A percentile compares a stretch with the other conserved stretches of the same genome.
Evolutionary conservation across 2,888 invertebrate genomes (phyloP).

Genomic region (Ectropis crepuscularia): DNA sequence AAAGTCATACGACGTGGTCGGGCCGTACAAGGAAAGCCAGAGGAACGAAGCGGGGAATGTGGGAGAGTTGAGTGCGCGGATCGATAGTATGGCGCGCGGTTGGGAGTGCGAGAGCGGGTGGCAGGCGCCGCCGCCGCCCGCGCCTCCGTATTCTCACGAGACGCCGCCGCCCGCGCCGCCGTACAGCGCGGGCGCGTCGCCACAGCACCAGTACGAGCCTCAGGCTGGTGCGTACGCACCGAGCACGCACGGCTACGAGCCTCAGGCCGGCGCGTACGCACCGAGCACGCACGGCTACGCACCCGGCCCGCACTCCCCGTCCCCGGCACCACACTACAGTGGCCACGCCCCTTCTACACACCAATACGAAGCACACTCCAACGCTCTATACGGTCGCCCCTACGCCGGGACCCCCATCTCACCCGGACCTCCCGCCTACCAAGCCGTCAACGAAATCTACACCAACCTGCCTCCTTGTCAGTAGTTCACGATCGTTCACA

Average conservation of each 20-base stretch:
- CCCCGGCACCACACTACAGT: conserved; percentile 20
- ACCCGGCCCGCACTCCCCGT: conserved; percentile 18
- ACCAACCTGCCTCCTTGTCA: conserved; percentile 51
- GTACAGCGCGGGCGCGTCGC: conserved; percentile 29
- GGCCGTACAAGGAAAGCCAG: conserved; percentile 70
- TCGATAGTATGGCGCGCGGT: conserved; percentile 55
- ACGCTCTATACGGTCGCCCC: conserved; percentile 28
- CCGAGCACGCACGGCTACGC: conserved; percentile 18
- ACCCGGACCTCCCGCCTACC: conserved; percentile 79
- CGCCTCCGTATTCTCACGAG: conserved; percentile 72
- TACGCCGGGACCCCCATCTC: conserved; percentile 42
- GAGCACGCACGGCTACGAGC: conserved; percentile 26
- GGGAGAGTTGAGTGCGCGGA: conserved; percentile 47
- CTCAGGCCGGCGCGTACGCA: conserved; percentile 8
- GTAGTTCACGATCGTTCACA: conserved; percentile 23
- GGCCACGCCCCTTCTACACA: conserved; percentile 11
- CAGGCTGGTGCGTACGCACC: conserved; percentile 31
- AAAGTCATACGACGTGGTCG: conserved; percentile 71
- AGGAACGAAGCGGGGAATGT: conserved; percentile 48
- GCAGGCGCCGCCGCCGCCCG: conserved; percentile 73
- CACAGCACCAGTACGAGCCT: conserved; percentile 12
- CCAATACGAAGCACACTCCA: conserved; percentile 22
- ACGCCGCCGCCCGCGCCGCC: conserved; percentile 67
- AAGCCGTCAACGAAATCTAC: conserved; percentile 65
- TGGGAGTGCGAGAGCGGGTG: conserved; percentile 58